Evolutionary conservation across 2,113 vertebrate species (phyloP), one percentile per base, ranked within the genome.

Genomic region (Indicator maculatus): DNA sequence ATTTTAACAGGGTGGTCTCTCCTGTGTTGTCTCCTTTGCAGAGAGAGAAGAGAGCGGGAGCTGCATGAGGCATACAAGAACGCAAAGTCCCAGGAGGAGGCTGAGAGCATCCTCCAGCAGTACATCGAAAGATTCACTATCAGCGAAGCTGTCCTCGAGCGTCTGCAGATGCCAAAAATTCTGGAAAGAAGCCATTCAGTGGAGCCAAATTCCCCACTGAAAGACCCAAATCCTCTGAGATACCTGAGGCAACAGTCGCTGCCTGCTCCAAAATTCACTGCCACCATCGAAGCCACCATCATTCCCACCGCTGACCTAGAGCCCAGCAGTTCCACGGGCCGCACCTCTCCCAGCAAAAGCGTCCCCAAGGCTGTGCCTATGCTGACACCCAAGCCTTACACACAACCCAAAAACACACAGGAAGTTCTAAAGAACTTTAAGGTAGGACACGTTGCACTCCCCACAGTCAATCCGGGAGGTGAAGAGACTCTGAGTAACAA

Each of bases 91-190:
- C 98, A 98, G 9, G 99, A 99, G 81, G 99, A 99, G 95, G 99
- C 99, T 0, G 98, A 98, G 2, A 89, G 93, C 26, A 98, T 99
- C 63, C 98, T 99, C 18, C 98, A 98, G 14, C 98, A 98, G 70
- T 99, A 99, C 86, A 98, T 99, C 2, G 99, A 99, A 96, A 98
- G 99, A 52, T 99, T 99, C 97, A 99, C 99, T 94, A 99, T 99
- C 98, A 99, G 99, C 8, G 99, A 99, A 94, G 96, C 98, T 8
- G 98, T 99, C 59, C 98, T 99, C 5, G 99, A 99, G 83, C 98
- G 98, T 86, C 95, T 99, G 91, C 98, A 99, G 97, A 98, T 99
- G 96, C 99, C 99, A 96, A 98, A 98, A 97, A 98, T 99, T 38
- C 97, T 99, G 96, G 99, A 99, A 95, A 98, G 99, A 98, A 99